Evolutionary conservation across 1,140 invertebrate genomes (phyloP), one percentile per base, ranked within the genome.

Genomic region (Drosophila lini): DNA sequence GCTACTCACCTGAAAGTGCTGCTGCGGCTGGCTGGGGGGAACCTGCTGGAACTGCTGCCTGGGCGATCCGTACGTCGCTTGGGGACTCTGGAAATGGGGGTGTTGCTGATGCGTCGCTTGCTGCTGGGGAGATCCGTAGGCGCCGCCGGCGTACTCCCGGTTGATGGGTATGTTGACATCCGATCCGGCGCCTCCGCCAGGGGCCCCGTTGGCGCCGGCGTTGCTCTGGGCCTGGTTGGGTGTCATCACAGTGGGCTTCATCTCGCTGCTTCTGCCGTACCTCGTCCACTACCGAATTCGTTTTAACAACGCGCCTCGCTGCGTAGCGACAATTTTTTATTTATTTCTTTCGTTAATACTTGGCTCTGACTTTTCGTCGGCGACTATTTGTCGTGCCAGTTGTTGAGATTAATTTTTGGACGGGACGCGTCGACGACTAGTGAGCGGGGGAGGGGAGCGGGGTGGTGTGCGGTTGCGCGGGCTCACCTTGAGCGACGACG

Each of bases 171-270:
- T 91, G 19, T 76, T 84, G 15, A 90, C 64, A 59, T 90, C 90
- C 8, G 73, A 55, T 8, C 48, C 68, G 19, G 59, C 56, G 44
- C 68, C 40, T 22, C 63, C 52, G 4, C 40, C 48, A 13, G 69
- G 31, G 1, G 53, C 44, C n/a, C 61, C 61, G 41, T 59, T 63
- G 8, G 60, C 52, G 28, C 80, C 67, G 50, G 55, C 57, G 58
- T 53, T 76, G 55, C 36, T 60, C 36, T 53, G 67, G 5, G 65
- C 60, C 62, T 83, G 86, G 22, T 74, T 84, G 48, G 83, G 77
- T 55, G 90, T 58, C 80, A 91, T 86, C 86, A 91, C 83, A 90
- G 90, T 90, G 63, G 90, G 90, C 76, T 91, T 91, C 90, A 91
- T 88, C 2, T 89, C 4, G 52, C 62, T 44, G 34, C 36, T 67